These are phyloP conservation scores for Brienomyrus longianalis DNA, from an alignment of 2,113 vertebrate species.

Conservation along the genomic window DNA sequence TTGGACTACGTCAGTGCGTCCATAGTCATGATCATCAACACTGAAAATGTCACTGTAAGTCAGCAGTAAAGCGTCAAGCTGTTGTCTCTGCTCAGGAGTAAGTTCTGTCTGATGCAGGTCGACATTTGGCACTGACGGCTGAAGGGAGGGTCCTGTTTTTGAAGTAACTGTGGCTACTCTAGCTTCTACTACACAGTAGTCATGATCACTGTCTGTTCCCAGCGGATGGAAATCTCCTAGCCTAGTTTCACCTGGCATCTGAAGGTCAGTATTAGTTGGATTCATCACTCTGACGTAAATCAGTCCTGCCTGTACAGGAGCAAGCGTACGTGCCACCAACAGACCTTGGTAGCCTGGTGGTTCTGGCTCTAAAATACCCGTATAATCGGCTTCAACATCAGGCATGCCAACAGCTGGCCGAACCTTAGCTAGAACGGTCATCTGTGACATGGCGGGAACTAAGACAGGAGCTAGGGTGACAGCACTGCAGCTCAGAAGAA, in stretches of 20 bases:
- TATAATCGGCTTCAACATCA: background rate
- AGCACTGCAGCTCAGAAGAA: background rate
- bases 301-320: background rate
- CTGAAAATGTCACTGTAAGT: conserved; percentile 11
- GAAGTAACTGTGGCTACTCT: background rate
- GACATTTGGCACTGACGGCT: background rate
- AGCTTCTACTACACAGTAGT: background rate
- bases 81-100: background rate
- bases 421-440: background rate
- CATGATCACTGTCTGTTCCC: background rate
- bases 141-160: background rate
- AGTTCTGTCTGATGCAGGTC: background rate
- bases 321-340: background rate
- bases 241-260: background rate
- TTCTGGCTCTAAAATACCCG: background rate
- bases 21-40: conserved; percentile 8
- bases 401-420: background rate
- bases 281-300: background rate
- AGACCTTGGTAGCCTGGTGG: background rate
- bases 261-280: background rate
- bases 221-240: background rate
- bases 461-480: background rate
- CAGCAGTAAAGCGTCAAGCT: background rate
- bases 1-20: conserved; percentile 12
- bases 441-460: background rate